Evolutionary conservation across 2,797 vertebrate species (phyloP), one percentile per base, ranked within the genome.

Genomic region (Ctenochaetus hawaiiensis): DNA sequence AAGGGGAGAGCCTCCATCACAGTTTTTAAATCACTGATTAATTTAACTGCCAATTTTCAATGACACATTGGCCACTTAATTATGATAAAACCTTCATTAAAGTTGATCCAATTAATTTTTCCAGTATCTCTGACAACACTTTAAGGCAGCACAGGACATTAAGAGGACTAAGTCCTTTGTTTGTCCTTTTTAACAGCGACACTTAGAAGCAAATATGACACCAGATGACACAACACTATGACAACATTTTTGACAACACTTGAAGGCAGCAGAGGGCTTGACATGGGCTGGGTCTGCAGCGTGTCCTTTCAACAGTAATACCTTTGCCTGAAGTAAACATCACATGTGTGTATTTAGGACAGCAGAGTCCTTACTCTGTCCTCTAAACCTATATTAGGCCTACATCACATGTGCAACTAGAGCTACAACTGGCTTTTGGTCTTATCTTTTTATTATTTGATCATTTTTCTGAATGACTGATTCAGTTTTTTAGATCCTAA

Each of bases 61-160:
- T 14, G 18, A 20, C 12, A 18, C 12, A 11, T 34, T 54, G 26
- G 8, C 8, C 12, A 8, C 5, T 41, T 37, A 7, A 41, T 30
- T 16, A n/a, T 56, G 8, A 56, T 0, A 22, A 34, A 67, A 17
- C n/a, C 6, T 52, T 6, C 1, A 54, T 10, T 60, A 5, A 65
- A 8, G 6, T 11, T 52, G 44, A 14, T 8, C 59, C 20, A n/a
- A 8, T 5, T 51, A 18, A 61, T 37, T 26, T 14, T 18, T 20
- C 30, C 30, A 51, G 44, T 75, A 44, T 23, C 67, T 41, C 41
- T 49, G 49, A 61, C 57, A 22, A 13, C 30, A 47, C 41, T 34
- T 78, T 17, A 78, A 67, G 18, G 63, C 57, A 62, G 41, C 75
- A 66, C 11, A 10, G 16, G 26, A 49, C 8, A 34, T 45, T 8